Conservation (phyloP, 2,113 vertebrate species). For the Isurus oxyrinchus region DNA sequence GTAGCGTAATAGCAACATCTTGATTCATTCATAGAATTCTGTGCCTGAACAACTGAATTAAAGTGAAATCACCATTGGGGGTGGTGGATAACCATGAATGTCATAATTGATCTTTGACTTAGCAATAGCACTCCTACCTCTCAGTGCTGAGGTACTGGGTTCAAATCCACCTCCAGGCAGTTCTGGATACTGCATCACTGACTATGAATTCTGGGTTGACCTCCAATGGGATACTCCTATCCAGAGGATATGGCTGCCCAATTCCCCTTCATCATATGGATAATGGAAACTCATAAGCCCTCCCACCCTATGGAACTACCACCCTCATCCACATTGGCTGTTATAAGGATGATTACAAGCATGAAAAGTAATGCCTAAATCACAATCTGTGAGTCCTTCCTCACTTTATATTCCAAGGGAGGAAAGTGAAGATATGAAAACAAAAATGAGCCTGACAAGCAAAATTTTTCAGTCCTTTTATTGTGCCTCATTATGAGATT, state of each 20-base stretch:
- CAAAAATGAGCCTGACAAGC: background rate
- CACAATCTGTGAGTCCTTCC: background rate
- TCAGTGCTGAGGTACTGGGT: background rate
- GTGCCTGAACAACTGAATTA: background rate
- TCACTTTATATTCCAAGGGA: background rate
- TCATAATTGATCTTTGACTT: background rate
- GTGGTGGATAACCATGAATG: background rate
- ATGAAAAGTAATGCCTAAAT: background rate
- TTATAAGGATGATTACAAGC: background rate
- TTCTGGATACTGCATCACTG: too few species aligned
- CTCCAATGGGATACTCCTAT: background rate
- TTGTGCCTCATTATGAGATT: background rate
- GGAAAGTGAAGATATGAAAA: background rate
- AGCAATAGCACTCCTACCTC: background rate
- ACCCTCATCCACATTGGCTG: background rate
- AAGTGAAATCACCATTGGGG: background rate
- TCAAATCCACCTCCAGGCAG: background rate
- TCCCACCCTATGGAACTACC: background rate
- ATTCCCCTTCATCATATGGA: background rate
- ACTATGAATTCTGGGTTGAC: background rate
- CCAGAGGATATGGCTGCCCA: background rate
- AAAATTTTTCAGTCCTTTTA: background rate
- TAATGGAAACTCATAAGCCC: background rate
- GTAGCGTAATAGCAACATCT: background rate
- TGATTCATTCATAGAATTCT: background rate